phyloP scores from a whole-genome alignment of 2,113 vertebrate species.

The Vimba vimba region DNA sequence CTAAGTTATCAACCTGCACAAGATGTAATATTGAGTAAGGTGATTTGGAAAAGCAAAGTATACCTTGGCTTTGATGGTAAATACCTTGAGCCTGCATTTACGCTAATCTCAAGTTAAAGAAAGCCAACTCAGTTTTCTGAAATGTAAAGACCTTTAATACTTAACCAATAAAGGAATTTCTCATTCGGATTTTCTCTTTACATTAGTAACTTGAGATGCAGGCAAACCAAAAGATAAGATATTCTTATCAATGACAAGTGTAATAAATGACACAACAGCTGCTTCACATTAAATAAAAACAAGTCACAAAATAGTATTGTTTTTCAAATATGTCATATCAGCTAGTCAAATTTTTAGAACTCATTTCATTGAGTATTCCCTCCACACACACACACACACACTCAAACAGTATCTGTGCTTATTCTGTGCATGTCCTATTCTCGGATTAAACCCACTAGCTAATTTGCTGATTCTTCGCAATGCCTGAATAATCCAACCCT shows the following conservation, averaged over 20 bases:
- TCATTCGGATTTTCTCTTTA: background rate
- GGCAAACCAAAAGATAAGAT: background rate
- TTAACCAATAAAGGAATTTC: background rate
- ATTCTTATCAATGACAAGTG: background rate
- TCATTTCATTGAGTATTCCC: background rate
- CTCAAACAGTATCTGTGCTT: slow-evolving; percentile 54
- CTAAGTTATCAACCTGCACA: slow-evolving; percentile 1
- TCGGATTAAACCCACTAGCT: slow-evolving; percentile 77
- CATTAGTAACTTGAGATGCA: too few species aligned
- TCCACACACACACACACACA: slow-evolving; percentile 36
- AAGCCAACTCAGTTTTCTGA: background rate
- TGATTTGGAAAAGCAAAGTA: background rate
- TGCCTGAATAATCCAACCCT: slow-evolving; percentile 76
- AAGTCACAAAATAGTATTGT: background rate
- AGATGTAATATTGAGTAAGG: slow-evolving; percentile 1
- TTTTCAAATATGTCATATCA: background rate
- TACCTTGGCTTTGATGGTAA: slow-evolving; percentile 3
- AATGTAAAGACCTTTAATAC: slow-evolving; percentile 28
- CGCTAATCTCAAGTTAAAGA: background rate
- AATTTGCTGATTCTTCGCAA: slow-evolving; percentile 76
- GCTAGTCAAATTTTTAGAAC: background rate
- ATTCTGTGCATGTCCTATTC: slow-evolving; percentile 57
- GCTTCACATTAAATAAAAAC: background rate
- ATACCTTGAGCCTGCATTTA: background rate
- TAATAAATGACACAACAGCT: too few species aligned